Conservation (phyloP, 2,113 vertebrate genomes). For the Oncorhynchus keta region DNA sequence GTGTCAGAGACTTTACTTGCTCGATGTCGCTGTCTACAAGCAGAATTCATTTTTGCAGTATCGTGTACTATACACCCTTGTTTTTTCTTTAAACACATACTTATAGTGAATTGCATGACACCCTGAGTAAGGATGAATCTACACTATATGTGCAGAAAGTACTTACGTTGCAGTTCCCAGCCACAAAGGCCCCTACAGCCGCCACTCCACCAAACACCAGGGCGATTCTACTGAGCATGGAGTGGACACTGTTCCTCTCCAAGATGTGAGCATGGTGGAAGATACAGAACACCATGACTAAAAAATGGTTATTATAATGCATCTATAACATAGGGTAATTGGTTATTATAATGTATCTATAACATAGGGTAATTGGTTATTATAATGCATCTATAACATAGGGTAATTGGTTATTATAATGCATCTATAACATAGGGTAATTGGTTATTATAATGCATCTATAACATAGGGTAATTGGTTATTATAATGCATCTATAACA, state of each 20-base stretch:
- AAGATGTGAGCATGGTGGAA: constrained; percentile 76
- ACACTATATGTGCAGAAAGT: not conserved
- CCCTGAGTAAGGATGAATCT: not conserved
- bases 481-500: not conserved
- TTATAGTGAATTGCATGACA: not conserved
- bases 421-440: too few species aligned
- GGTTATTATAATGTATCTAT: too few species aligned
- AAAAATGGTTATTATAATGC: not conserved
- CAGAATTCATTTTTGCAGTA: too few species aligned
- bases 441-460: too few species aligned
- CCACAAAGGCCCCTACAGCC: constrained; percentile 63
- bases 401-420: too few species aligned
- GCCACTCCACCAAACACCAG: constrained; percentile 65
- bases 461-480: too few species aligned
- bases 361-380: not conserved
- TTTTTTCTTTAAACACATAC: constrained; percentile 26
- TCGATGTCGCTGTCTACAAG: too few species aligned
- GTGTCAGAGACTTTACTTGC: too few species aligned
- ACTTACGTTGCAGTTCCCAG: constrained; percentile 79
- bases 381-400: not conserved
- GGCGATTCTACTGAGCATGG: constrained; percentile 61
- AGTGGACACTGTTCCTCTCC: constrained; percentile 56
- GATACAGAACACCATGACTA: constrained; percentile 72
- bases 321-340: too few species aligned
- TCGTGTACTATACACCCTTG: constrained; percentile 7